Evolutionary conservation across 2,113 vertebrate species (phyloP).

Genomic region (Trematocara unimaculatum): DNA sequence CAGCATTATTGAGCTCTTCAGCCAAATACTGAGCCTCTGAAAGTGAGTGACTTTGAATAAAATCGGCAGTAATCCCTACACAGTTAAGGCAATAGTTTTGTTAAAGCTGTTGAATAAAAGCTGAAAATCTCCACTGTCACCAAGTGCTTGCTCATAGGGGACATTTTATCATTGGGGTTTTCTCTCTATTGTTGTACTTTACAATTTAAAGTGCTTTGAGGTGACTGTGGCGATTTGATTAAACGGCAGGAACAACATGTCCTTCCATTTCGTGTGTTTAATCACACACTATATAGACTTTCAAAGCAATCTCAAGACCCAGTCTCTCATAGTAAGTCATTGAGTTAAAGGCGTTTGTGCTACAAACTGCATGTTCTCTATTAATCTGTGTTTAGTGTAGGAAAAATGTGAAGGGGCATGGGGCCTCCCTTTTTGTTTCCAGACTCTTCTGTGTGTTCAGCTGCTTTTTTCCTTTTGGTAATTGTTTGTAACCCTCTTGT

Average conservation of each 20-base stretch:
- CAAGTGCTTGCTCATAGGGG: background rate
- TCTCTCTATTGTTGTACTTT: background rate
- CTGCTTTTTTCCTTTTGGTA: background rate
- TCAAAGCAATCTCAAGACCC: background rate
- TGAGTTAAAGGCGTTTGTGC: background rate
- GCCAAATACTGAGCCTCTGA: background rate
- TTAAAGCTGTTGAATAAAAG: background rate
- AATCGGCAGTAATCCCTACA: background rate
- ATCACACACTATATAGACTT: background rate
- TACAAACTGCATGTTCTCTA: background rate
- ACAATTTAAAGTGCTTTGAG: background rate
- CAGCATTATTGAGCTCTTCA: background rate
- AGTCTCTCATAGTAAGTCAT: background rate
- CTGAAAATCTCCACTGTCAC: background rate
- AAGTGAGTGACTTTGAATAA: background rate
- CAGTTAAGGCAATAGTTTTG: background rate
- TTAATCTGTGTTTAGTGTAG: background rate
- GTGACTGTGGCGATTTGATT: background rate
- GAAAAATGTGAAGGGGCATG: background rate
- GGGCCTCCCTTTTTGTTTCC: background rate
- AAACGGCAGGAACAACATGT: background rate
- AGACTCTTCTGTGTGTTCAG: background rate
- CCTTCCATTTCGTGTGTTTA: background rate
- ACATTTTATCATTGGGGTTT: background rate
- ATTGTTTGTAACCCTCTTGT: background rate